phyloP scores from a whole-genome alignment of 2,888 invertebrate genomes.

The Leptopterna dolabrata region DNA sequence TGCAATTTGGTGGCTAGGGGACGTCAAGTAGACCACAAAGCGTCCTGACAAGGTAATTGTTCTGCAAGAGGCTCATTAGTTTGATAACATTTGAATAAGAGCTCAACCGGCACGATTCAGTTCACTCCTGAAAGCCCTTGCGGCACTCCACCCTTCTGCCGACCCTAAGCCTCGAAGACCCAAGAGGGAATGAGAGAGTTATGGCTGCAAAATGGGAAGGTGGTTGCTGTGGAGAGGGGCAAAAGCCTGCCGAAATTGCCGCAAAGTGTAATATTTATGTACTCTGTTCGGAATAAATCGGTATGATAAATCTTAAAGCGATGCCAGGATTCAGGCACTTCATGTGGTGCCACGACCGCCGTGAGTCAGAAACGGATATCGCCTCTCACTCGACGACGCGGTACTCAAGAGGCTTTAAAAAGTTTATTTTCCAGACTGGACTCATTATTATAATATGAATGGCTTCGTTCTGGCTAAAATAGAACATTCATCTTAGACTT shows the following conservation, averaged over 20 bases:
- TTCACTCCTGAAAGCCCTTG: conserved; percentile 3
- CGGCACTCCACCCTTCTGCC: background rate
- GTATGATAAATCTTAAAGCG: conserved; percentile 2
- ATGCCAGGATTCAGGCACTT: background rate
- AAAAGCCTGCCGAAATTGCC: background rate
- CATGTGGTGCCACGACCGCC: background rate
- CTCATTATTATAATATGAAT: background rate
- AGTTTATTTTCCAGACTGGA: background rate
- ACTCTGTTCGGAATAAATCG: conserved; percentile 2
- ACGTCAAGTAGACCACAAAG: conserved; percentile 25
- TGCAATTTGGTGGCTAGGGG: background rate
- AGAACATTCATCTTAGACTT: too few species aligned
- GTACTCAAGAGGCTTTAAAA: background rate
- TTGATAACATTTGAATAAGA: conserved; percentile 11
- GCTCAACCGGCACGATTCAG: conserved; percentile 7
- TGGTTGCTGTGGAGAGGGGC: background rate
- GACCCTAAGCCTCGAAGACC: background rate
- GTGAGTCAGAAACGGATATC: background rate
- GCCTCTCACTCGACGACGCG: background rate
- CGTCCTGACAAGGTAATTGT: conserved; percentile 27
- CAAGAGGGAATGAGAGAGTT: background rate
- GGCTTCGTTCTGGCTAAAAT: background rate
- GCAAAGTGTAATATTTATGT: conserved; percentile 1
- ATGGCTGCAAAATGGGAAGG: background rate
- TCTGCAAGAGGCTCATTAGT: conserved; percentile 14